Base-by-base conservation (phyloP, 1,140 invertebrate species). In the Eulimnadia texana region DNA sequence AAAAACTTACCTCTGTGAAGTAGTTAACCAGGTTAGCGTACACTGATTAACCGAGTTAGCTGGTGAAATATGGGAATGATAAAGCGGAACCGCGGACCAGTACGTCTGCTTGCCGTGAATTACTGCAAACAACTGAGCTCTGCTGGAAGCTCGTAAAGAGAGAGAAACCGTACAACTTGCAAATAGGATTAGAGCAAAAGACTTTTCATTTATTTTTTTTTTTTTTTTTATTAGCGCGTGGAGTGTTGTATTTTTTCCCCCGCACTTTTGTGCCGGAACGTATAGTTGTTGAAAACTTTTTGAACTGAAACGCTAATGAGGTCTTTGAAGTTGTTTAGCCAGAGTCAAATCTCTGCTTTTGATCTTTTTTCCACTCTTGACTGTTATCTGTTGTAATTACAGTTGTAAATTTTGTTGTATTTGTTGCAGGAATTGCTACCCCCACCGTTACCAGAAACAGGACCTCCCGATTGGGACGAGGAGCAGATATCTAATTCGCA, bases 371-470 rank as follows among this genome's bases (percentile, higher is more conserved):
- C 33, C 6, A 16, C 16, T 42, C 16, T 42, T 42, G 33, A 42
- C 33, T 42, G 6, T 9, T 9, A 9, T 42, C 33, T 9, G 33
- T 42, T 42, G 6, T 16, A 42, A 42, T 42, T 42, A 42, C 33
- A 42, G 6, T 42, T 6, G 16, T 16, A 42, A 9, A 16, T 9
- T 42, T 42, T 42, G 6, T 42, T 42, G 6, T 42, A 6, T 42
- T 42, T 42, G 33, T 42, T 16, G 16, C 33, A 42, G 33, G 33
- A 42, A 9, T 6, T 42, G 33, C 54, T 28, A 16, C 55, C 55
- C 9, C 55, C 55, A 29, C 55, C 55, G 1, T 20, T 57, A 16
- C 55, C 55, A 27, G 27, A 57, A 33, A 57, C 55, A 27, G 55
- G 33, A 20, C 55, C 55, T 28, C 55, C 55, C 20, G 55, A 57